Conservation (phyloP, 1,140 invertebrate genomes). For the Batillaria attramentaria region DNA sequence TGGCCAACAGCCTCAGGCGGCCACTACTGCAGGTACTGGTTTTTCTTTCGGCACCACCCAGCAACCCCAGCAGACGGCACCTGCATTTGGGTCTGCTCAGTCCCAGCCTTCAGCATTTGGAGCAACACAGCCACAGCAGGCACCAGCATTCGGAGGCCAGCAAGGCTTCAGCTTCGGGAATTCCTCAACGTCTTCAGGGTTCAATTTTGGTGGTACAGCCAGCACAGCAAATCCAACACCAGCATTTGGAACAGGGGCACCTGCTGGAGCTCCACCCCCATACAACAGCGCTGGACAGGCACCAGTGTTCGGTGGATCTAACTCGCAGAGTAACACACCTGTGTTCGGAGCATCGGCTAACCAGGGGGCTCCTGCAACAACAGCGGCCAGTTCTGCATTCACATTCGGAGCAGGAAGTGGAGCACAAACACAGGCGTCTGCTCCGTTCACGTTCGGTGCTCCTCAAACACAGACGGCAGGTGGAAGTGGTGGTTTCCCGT, state of each 20-base stretch:
- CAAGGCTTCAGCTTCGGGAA: background rate
- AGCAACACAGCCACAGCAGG: background rate
- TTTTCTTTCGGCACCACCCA: conserved; percentile 17
- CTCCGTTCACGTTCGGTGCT: background rate
- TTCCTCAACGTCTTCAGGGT: background rate
- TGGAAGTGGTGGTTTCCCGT: background rate
- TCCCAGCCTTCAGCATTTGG: conserved; percentile 4
- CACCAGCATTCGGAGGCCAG: background rate
- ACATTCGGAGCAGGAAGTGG: background rate
- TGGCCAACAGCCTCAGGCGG: background rate
- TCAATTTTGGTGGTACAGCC: background rate
- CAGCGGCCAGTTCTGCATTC: background rate
- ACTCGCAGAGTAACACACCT: background rate
- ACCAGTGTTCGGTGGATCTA: conserved; percentile 7
- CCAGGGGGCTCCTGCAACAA: background rate
- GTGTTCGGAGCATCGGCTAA: background rate
- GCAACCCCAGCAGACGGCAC: background rate
- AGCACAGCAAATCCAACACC: background rate
- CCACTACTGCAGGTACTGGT: background rate
- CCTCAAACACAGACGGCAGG: background rate
- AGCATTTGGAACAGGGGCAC: conserved; percentile 14
- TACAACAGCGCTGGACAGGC: background rate
- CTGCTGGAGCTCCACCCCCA: background rate
- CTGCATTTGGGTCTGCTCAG: background rate
- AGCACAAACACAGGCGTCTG: background rate